Evolutionary conservation across 2,113 vertebrate species (phyloP).

Genomic region (Ursus arctos): DNA sequence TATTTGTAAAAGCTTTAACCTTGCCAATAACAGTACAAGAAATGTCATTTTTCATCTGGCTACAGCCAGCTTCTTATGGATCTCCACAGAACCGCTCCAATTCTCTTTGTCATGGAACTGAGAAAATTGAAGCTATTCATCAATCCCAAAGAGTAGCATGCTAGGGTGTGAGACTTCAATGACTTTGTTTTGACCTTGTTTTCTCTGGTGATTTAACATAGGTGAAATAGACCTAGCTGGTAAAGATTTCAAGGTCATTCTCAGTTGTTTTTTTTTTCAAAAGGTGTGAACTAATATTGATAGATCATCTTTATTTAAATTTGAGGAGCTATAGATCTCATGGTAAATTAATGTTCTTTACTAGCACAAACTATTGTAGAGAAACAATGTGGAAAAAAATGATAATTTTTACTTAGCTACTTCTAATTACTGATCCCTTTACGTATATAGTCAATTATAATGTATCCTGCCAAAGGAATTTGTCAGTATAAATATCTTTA

Average conservation of each 20-base stretch:
- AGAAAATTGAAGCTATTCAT: conserved; percentile 82
- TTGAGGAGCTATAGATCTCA: background rate
- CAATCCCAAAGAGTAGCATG: conserved; percentile 49
- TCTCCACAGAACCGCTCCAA: conserved; percentile 71
- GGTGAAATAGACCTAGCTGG: background rate
- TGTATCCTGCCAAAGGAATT: background rate
- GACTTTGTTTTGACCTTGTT: conserved; percentile 73
- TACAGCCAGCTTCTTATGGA: conserved; percentile 22
- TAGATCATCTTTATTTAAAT: background rate
- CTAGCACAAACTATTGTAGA: background rate
- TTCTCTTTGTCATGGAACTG: conserved; percentile 71
- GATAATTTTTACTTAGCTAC: background rate
- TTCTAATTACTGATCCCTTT: background rate
- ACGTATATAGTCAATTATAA: background rate
- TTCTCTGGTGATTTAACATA: conserved; percentile 51
- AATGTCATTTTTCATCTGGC: conserved; percentile 72
- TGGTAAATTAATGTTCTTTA: background rate
- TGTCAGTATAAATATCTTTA: background rate
- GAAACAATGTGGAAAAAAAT: background rate
- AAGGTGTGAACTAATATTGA: background rate
- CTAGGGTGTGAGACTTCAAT: conserved; percentile 24
- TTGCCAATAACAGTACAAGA: conserved; percentile 66
- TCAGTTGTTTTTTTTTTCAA: background rate
- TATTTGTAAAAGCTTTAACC: conserved; percentile 58
- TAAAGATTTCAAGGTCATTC: conserved; percentile 58